phyloP scores from a whole-genome alignment of 2,113 vertebrate genomes.

The Sinosuthora webbiana region DNA sequence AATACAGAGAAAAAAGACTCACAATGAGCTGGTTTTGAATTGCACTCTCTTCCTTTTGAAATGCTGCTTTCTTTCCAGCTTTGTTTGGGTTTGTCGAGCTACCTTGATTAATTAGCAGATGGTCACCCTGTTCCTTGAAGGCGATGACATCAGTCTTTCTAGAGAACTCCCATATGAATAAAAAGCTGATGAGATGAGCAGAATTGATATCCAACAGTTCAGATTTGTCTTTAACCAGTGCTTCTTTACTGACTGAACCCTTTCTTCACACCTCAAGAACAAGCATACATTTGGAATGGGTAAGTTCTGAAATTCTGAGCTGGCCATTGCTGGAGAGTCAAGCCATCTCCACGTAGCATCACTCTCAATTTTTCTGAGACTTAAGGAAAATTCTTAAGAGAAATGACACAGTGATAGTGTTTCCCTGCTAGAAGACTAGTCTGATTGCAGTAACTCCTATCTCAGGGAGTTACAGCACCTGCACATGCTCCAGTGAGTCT shows the following conservation, averaged over 20 bases:
- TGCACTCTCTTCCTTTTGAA: neutral
- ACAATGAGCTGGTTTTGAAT: neutral
- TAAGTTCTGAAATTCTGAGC: neutral
- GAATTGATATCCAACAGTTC: neutral
- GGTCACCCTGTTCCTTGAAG: neutral
- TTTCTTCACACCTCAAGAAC: neutral
- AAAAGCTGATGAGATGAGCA: neutral
- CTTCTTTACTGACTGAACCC: neutral
- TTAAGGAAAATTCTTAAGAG: neutral
- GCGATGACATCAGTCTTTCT: neutral
- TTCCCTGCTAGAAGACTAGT: neutral
- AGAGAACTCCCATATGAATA: neutral
- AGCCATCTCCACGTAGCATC: neutral
- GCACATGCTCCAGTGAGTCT: constrained; percentile 14
- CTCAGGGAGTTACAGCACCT: neutral
- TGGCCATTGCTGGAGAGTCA: neutral
- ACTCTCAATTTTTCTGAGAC: neutral
- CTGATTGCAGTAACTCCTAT: neutral
- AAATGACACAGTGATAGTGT: neutral
- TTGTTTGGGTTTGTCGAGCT: neutral
- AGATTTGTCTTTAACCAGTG: neutral
- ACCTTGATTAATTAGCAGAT: neutral
- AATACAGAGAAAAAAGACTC: neutral
- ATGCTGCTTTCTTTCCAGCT: neutral
- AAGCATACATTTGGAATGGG: neutral